Percentiles rank a stretch among this genome's conserved stretches.
Evolutionary conservation across 2,888 invertebrate genomes (phyloP).

Genomic region (Lycocerus yunnanus): DNA sequence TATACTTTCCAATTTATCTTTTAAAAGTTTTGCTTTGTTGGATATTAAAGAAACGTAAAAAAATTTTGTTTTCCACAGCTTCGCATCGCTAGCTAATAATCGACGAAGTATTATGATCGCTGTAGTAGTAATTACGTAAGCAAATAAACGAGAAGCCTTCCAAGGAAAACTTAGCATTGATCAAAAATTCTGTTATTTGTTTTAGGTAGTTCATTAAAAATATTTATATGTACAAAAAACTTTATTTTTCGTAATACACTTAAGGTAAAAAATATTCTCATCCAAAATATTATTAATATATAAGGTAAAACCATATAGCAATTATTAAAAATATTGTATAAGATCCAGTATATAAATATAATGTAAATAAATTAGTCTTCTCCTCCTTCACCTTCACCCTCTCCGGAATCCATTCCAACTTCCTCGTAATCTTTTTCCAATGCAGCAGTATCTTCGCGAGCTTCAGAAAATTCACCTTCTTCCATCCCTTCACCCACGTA

Average conservation of each 20-base stretch:
- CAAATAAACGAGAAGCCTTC: too few species aligned
- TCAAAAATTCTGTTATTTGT: too few species aligned
- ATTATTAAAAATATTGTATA: neutral
- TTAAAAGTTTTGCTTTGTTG: neutral
- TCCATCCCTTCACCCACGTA: constrained; percentile 60
- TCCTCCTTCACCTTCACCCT: neutral
- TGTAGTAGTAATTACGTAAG: too few species aligned
- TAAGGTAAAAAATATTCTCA: too few species aligned
- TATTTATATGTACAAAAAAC: too few species aligned
- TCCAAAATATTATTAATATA: too few species aligned
- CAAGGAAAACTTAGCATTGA: too few species aligned
- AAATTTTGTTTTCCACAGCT: neutral
- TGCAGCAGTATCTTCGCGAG: constrained; percentile 56
- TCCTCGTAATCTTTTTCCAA: neutral
- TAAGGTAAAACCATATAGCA: too few species aligned
- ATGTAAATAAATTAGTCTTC: neutral
- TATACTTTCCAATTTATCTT: too few species aligned
- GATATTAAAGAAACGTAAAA: neutral
- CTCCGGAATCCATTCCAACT: neutral
- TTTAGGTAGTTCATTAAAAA: too few species aligned
- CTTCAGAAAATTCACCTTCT: constrained; percentile 61
- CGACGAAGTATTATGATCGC: neutral
- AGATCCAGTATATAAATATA: neutral
- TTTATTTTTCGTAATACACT: too few species aligned
- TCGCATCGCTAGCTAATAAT: neutral